Base-by-base conservation (phyloP, 2,888 invertebrate genomes). In the Priocnemis perturbator region DNA sequence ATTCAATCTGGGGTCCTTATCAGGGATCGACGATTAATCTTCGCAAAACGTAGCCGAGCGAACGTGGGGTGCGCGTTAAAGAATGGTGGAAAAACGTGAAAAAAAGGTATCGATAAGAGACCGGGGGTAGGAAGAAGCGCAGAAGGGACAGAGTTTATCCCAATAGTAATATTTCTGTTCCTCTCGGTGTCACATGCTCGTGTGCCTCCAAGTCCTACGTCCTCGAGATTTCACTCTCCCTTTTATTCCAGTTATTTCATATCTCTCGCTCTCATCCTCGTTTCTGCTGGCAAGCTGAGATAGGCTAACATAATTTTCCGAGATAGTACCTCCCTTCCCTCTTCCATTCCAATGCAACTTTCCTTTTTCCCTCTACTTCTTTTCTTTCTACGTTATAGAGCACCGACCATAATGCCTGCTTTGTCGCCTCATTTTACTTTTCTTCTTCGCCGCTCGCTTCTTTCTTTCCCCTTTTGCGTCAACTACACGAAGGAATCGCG, bases 281-380 rank as follows among this genome's bases (percentile, higher is more conserved):
- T 78, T 82, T 81, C 79, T 80, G 76, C 79, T 85, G 85, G 79
- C 79, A 84, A 74, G 70, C 79, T 81, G 74, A 85, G 83, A 85
- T 85, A 86, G 85, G 81, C 66, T 81, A 84, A 87, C 84, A 87
- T 86, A 86, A 86, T 86, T 86, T 86, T 86, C 81, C 85, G 72
- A 84, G 86, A 87, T 85, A 85, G 83, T 81, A 65, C 79, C 71
- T 69, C 77, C 63, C 73, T 69, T 63, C 37, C 55, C n/a, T 53
- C 48, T 17, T 55, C 19, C 48, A 45, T 53, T n/a, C 45, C 37
- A 44, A 37, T 11, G 37, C 37, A 52, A 48, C 47, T n/a, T 23
- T 15, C 30, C 23, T 19, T 37, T 56, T 66, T 56, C 53, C 44
- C 52, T 55, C 19, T 45, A 56, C 60, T 30, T 50, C n/a, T 62